Conservation (phyloP, 1,140 invertebrate genomes). For the Steinernema feltiae region DNA sequence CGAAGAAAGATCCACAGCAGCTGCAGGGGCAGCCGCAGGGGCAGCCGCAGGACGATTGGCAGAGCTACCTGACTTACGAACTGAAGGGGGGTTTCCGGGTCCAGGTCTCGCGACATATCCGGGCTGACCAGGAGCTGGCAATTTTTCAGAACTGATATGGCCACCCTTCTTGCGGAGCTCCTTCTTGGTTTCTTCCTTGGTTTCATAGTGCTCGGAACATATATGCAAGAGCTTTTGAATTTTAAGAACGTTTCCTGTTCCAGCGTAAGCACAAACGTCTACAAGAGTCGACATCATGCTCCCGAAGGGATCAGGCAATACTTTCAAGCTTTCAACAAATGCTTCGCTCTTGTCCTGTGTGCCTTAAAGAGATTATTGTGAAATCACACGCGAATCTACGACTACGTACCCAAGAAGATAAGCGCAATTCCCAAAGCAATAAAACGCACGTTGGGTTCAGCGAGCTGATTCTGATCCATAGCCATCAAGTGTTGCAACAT, state of each 20-base stretch:
- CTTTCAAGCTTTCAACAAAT: slow-evolving; percentile 82
- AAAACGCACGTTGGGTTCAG: slow-evolving; percentile 79
- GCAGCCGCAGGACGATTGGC: neutral
- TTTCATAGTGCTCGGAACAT: slow-evolving; percentile 92
- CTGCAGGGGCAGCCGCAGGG: no score
- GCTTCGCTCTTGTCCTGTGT: slow-evolving; percentile 89
- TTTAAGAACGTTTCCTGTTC: slow-evolving; percentile 96
- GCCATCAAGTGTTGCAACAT: slow-evolving; percentile 81
- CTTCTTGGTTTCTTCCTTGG: slow-evolving; percentile 57
- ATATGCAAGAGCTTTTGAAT: slow-evolving; percentile 93
- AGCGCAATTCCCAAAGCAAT: slow-evolving; percentile 86
- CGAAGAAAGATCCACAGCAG: slow-evolving; percentile 80
- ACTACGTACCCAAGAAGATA: slow-evolving; percentile 68
- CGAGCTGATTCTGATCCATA: slow-evolving; percentile 72
- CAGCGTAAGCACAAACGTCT: slow-evolving; percentile 96
- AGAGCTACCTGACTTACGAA: neutral
- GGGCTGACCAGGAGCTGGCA: no score
- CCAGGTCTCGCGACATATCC: no score
- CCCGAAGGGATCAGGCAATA: slow-evolving; percentile 84
- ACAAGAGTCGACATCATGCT: slow-evolving; percentile 83
- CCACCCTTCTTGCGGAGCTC: slow-evolving; percentile 15
- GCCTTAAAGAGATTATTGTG: slow-evolving; percentile 64
- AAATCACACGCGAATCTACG: neutral
- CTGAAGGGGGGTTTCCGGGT: neutral
- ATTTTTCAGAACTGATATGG: neutral